Percentiles rank a stretch among this genome's conserved stretches.
phyloP scores from a whole-genome alignment of 2,113 vertebrate species.

The Notechis scutatus region DNA sequence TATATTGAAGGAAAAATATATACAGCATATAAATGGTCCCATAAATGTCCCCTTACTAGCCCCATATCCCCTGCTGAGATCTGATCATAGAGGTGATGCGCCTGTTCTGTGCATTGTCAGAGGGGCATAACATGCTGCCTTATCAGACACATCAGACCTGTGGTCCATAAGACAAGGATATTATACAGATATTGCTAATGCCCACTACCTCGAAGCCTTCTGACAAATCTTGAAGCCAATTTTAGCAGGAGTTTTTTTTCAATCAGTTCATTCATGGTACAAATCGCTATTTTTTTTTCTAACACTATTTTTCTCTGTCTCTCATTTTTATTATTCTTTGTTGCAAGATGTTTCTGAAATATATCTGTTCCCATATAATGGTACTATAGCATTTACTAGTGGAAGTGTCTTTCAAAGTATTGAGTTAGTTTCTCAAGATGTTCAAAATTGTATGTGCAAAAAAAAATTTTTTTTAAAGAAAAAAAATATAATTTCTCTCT shows the following conservation, averaged over 20 bases:
- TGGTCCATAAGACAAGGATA: neutral
- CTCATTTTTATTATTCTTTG: neutral
- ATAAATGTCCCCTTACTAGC: neutral
- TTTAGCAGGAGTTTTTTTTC: neutral
- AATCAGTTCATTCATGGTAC: neutral
- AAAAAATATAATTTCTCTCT: neutral
- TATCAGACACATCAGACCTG: neutral
- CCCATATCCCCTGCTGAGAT: neutral
- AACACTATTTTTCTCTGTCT: neutral
- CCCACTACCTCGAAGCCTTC: neutral
- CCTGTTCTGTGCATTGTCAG: neutral
- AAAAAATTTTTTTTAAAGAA: neutral
- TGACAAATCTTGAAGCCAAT: neutral
- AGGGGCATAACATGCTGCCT: neutral
- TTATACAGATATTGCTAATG: neutral
- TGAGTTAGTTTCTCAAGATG: neutral
- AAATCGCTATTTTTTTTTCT: neutral
- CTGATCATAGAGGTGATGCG: too few relatives aligned
- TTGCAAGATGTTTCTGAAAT: neutral
- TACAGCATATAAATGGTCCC: neutral
- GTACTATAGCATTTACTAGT: neutral
- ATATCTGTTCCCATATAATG: neutral
- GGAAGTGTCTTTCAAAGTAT: neutral
- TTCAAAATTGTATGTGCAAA: neutral
- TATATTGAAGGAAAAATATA: neutral